Base-by-base conservation (phyloP, 1,140 invertebrate genomes). In the Drosophila sucinea region DNA sequence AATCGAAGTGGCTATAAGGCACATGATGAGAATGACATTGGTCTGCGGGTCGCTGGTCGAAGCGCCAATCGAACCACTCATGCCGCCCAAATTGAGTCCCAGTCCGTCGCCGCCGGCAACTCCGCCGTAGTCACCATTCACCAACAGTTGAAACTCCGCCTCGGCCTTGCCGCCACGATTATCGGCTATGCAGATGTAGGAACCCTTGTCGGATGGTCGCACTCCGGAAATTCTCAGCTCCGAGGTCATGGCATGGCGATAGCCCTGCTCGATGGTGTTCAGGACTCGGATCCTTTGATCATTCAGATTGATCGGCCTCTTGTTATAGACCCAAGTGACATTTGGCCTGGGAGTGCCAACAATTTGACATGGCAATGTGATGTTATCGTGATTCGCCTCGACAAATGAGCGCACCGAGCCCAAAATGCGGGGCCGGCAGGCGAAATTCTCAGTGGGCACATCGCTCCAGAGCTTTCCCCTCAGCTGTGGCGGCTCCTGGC, bases 111-210 rank as follows among this genome's bases (percentile, higher is more conserved):
- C 92, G 29, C 92, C 92, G 29, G 93, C 92, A 0, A 93, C 93
- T 2, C 92, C 91, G n/a, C 71, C 35, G 27, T 92, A 69, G 10
- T 93, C 91, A 1, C 97, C 93, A 6, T 93, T 90, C 23, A 98
- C 91, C 0, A 94, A 95, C 0, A 98, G 38, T n/a, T 89, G 78
- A 51, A 90, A 90, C 60, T 92, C 90, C 94, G 97, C 65, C 93
- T 94, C 96, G 40, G 96, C 95, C 6, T 95, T 94, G 0, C 98
- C 98, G 1, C 96, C 97, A 0, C 95, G 94, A 92, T 98, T 99
- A 64, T 95, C 95, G 0, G 97, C 97, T 4, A 96, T 94, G 80
- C 98, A 99, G n/a, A 95, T 94, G 91, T 98, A 99, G 58, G 97
- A 95, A 0, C 98, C 98, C 79, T 95, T 95, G 92, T 99, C 98